phyloP scores from a whole-genome alignment of 2,797 vertebrate species.

The Paramormyrops hopkinsi region DNA sequence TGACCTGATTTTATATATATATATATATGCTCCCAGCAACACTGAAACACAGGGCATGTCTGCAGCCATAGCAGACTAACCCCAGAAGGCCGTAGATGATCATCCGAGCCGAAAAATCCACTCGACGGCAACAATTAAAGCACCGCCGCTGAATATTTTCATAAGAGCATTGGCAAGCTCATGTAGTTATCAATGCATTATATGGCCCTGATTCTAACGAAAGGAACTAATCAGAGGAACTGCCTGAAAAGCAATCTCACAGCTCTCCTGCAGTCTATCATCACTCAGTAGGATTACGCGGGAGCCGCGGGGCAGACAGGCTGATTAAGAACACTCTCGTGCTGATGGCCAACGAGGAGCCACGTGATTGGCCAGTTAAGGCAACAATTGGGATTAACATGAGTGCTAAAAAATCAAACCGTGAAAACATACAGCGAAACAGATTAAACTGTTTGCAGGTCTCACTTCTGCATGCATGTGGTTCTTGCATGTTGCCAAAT shows the following conservation, averaged over 20 bases:
- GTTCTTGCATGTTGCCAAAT: background rate
- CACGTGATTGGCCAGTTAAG: background rate
- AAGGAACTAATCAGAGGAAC: constrained; percentile 6
- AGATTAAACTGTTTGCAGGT: background rate
- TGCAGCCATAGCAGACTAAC: background rate
- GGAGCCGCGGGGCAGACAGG: background rate
- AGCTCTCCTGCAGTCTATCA: background rate
- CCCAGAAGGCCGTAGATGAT: background rate
- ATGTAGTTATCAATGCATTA: background rate
- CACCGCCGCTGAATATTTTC: background rate
- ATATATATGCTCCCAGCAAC: background rate
- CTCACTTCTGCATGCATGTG: background rate
- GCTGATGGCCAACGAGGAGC: background rate
- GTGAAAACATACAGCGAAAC: background rate
- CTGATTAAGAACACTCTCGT: background rate
- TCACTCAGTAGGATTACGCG: background rate
- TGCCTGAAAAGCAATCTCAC: background rate
- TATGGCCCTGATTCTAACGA: background rate
- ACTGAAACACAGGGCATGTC: background rate
- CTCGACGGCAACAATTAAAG: constrained; percentile 9
- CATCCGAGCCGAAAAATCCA: background rate
- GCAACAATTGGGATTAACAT: background rate
- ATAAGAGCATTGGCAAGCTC: background rate
- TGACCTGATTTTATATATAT: constrained; percentile 17
- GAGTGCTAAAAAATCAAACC: background rate